Evolutionary conservation across 92 coral and sea anemone genomes (phyloP).

Genomic region (Muricea muricata): DNA sequence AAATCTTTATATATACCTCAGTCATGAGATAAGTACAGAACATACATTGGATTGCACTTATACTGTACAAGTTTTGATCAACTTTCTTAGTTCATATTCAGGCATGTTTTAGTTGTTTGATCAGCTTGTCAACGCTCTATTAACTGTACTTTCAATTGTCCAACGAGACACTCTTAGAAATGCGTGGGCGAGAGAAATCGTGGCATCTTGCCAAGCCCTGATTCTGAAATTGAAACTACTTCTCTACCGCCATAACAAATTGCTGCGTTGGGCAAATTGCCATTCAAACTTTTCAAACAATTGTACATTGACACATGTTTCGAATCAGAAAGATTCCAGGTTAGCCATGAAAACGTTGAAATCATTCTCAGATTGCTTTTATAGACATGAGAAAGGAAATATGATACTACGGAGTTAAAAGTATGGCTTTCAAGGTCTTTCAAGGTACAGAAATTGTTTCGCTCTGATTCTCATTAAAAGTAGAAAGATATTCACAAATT

Average conservation of each 20-base stretch:
- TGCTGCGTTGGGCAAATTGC: neutral
- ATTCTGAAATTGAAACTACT: neutral
- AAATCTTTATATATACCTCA: too few relatives aligned
- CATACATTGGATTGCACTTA: neutral
- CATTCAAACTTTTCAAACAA: neutral
- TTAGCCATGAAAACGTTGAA: neutral
- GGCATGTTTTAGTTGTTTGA: neutral
- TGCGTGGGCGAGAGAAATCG: neutral
- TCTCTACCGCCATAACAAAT: neutral
- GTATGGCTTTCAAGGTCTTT: neutral
- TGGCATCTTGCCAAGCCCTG: slow-evolving; percentile 8
- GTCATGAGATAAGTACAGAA: too few relatives aligned
- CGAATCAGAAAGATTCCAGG: neutral
- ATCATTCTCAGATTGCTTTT: neutral
- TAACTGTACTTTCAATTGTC: neutral
- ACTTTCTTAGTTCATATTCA: too few relatives aligned
- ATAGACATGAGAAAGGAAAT: neutral
- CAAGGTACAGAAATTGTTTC: neutral
- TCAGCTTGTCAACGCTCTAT: neutral
- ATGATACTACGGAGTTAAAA: neutral
- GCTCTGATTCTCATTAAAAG: neutral
- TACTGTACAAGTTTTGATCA: neutral
- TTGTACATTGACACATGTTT: neutral
- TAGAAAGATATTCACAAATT: too few relatives aligned
- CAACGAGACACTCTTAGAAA: neutral